phyloP scores from a whole-genome alignment of 2,888 invertebrate genomes.

The Harpalus rufipes region DNA sequence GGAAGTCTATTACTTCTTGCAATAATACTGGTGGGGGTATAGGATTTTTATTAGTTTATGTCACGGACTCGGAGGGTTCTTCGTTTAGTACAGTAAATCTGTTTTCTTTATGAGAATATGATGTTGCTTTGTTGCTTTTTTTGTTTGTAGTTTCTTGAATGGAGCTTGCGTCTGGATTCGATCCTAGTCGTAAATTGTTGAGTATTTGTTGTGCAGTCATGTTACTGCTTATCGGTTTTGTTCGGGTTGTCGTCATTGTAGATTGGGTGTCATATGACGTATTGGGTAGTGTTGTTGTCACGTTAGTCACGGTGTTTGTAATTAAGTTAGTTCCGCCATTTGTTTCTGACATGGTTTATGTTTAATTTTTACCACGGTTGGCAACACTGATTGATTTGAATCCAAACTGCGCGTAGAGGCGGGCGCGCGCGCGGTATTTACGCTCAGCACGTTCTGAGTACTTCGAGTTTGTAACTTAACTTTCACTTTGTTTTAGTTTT shows the following conservation, averaged over 20 bases:
- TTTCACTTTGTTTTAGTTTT: background rate
- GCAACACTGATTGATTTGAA: background rate
- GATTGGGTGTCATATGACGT: background rate
- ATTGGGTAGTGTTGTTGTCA: background rate
- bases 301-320: background rate
- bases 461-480: background rate
- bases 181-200: background rate
- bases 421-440: background rate
- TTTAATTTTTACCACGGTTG: conserved; percentile 2
- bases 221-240: background rate
- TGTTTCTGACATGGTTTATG: background rate
- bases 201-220: background rate
- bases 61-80: background rate
- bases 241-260: background rate
- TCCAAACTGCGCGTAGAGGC: background rate
- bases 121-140: background rate
- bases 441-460: background rate
- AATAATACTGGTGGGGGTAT: background rate
- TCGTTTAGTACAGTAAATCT: background rate
- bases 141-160: background rate
- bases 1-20: background rate
- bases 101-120: background rate
- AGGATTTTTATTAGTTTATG: background rate
- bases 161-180: too few relatives aligned
- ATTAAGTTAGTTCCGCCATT: background rate